Percentiles rank a stretch among this genome's conserved stretches.
Evolutionary conservation across 1,140 invertebrate species (phyloP).

Genomic region (Cotesia typhae): DNA sequence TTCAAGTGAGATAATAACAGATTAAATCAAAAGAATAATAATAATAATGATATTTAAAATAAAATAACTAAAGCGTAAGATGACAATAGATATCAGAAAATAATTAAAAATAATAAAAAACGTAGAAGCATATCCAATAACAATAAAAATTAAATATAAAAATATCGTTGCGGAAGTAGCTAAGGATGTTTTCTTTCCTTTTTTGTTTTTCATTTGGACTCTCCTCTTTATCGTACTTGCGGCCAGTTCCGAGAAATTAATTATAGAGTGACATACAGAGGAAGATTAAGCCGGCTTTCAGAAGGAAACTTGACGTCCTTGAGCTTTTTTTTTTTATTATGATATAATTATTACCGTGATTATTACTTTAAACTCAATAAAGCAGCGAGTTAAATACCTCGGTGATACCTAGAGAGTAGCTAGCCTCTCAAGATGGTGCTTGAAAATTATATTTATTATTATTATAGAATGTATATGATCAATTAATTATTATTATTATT

Average conservation of each 20-base stretch:
- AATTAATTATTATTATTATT: background rate
- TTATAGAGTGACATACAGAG: conserved; percentile 22
- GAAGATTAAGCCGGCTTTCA: conserved; percentile 7
- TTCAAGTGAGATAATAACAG: background rate
- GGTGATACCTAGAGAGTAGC: conserved; percentile 27
- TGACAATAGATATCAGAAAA: background rate
- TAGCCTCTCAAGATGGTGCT: conserved; percentile 31
- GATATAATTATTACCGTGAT: too few relatives aligned
- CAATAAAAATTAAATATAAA: too few relatives aligned
- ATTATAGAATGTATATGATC: background rate
- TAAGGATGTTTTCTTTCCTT: conserved; percentile 1
- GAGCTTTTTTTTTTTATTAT: conserved; percentile 25
- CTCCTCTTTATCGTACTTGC: conserved; percentile 2
- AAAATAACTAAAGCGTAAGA: background rate
- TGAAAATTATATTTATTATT: conserved; percentile 2
- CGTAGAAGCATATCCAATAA: conserved; percentile 6
- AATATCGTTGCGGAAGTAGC: background rate
- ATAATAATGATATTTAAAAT: background rate
- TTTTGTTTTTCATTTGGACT: conserved; percentile 1
- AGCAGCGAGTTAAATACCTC: conserved; percentile 33
- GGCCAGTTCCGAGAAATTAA: conserved; percentile 33
- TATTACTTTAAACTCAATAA: conserved; percentile 14
- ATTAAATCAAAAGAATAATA: conserved; percentile 13
- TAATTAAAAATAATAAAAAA: background rate
- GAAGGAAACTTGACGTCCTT: conserved; percentile 25